Evolutionary conservation across 2,113 vertebrate species (phyloP).

Genomic region (Mesembrinibis cayennensis): DNA sequence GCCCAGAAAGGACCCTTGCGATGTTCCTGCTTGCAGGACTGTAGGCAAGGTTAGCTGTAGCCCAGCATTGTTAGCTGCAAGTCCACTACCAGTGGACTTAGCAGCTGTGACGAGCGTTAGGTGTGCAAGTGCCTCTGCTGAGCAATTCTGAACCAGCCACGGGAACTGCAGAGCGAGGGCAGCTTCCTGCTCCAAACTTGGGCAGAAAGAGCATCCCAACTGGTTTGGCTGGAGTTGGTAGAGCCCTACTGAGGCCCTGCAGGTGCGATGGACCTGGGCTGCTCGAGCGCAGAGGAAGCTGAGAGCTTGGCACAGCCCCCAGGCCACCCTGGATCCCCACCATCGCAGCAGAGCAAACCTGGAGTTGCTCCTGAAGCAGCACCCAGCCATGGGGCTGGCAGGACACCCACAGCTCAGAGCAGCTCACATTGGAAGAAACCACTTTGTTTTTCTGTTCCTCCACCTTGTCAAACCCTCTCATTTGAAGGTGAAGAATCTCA

Average conservation of each 20-base stretch:
- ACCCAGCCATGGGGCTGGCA: neutral
- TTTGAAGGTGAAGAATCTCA: neutral
- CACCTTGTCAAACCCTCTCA: neutral
- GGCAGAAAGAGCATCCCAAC: neutral
- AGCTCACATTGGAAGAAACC: neutral
- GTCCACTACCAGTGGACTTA: neutral
- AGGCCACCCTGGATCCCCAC: neutral
- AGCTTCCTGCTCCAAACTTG: neutral
- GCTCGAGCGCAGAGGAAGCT: neutral
- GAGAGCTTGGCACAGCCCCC: neutral
- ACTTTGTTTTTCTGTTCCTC: neutral
- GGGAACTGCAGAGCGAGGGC: neutral
- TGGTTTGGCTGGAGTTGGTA: neutral
- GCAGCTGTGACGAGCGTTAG: neutral
- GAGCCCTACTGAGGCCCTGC: neutral
- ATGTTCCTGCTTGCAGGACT: neutral
- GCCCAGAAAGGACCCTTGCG: neutral
- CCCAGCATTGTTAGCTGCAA: neutral
- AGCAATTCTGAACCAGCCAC: neutral
- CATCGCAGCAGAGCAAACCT: neutral
- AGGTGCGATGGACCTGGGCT: neutral
- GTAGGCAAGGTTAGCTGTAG: neutral
- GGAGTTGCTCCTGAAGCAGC: neutral
- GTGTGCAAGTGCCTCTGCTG: neutral
- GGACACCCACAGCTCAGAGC: neutral